Evolutionary conservation across 53 echinoderm and acorn worm species (phyloP).

Genomic region (Holothuria leucospilota): DNA sequence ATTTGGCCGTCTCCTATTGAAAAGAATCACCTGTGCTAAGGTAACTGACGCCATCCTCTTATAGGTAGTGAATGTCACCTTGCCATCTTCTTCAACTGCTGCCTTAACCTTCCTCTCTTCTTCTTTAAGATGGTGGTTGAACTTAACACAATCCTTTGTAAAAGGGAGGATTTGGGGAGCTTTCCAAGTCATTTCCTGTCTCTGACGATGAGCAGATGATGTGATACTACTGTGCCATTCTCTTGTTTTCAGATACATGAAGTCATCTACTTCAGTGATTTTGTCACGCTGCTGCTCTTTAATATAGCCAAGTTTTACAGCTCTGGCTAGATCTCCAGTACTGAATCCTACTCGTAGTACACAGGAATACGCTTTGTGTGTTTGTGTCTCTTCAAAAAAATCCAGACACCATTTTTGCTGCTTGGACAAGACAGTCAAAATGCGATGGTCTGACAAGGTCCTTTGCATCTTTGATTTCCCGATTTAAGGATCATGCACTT

Average conservation of each 20-base stretch:
- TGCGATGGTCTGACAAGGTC: slow-evolving; percentile 15
- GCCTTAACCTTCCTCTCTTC: slow-evolving; percentile 41
- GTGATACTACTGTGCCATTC: slow-evolving; percentile 8
- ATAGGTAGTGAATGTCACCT: neutral
- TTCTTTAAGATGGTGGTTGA: slow-evolving; percentile 46
- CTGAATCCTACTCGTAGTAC: slow-evolving; percentile 26
- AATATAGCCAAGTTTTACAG: neutral
- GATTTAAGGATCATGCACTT: slow-evolving; percentile 7
- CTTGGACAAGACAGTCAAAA: neutral
- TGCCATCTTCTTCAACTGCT: neutral
- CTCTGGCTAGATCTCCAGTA: neutral
- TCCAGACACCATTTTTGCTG: slow-evolving; percentile 38
- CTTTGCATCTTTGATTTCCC: slow-evolving; percentile 11
- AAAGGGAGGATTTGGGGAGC: slow-evolving; percentile 60
- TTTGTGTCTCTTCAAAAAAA: slow-evolving; percentile 2
- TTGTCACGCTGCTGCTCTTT: neutral
- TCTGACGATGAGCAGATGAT: slow-evolving; percentile 26
- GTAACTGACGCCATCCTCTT: slow-evolving; percentile 19
- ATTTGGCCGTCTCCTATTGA: slow-evolving; percentile 51
- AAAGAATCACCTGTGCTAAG: slow-evolving; percentile 46
- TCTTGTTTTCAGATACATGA: neutral
- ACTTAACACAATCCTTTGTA: slow-evolving; percentile 62
- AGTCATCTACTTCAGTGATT: slow-evolving; percentile 25
- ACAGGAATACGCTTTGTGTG: slow-evolving; percentile 13
- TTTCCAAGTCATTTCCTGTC: slow-evolving; percentile 53